phyloP scores from a whole-genome alignment of 2,113 vertebrate genomes.

The Raja brachyura region DNA sequence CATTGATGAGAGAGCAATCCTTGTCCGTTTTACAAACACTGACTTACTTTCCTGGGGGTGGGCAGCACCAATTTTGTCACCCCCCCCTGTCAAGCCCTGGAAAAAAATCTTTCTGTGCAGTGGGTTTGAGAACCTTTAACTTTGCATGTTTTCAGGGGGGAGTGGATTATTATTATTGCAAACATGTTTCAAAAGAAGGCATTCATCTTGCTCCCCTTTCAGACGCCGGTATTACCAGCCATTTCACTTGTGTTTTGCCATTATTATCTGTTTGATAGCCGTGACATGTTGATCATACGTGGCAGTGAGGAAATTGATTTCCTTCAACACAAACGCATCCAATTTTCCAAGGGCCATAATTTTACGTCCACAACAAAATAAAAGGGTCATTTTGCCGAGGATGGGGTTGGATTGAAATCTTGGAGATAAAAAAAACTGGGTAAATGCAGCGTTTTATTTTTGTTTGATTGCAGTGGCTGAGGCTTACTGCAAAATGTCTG shows the following conservation, averaged over 20 bases:
- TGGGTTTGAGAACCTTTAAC: slow-evolving; percentile 40
- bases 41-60: slow-evolving; percentile 58
- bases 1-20: slow-evolving; percentile 60
- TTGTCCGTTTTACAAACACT: slow-evolving; percentile 52
- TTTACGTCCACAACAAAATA: slow-evolving; percentile 99
- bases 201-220: slow-evolving; percentile 49
- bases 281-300: slow-evolving; percentile 83
- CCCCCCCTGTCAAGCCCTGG: slow-evolving; percentile 53
- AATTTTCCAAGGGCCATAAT: slow-evolving; percentile 97
- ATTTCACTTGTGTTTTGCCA: slow-evolving; percentile 70
- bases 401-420: slow-evolving; percentile 83
- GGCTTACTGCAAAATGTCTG: slow-evolving; percentile 60
- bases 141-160: slow-evolving; percentile 41
- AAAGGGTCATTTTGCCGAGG: slow-evolving; percentile 92
- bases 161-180: slow-evolving; percentile 41
- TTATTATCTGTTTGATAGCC: slow-evolving; percentile 77
- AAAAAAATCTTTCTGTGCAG: slow-evolving; percentile 39
- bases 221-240: slow-evolving; percentile 63
- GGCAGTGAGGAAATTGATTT: slow-evolving; percentile 98
- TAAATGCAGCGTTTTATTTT: slow-evolving; percentile 69
- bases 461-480: slow-evolving; percentile 67
- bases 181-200: slow-evolving; percentile 43
- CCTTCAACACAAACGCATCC: slow-evolving; percentile 86
- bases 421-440: slow-evolving; percentile 71
- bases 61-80: slow-evolving; percentile 55